Evolutionary conservation across 2,888 invertebrate species (phyloP).

Genomic region (Sinentomon sp.): DNA sequence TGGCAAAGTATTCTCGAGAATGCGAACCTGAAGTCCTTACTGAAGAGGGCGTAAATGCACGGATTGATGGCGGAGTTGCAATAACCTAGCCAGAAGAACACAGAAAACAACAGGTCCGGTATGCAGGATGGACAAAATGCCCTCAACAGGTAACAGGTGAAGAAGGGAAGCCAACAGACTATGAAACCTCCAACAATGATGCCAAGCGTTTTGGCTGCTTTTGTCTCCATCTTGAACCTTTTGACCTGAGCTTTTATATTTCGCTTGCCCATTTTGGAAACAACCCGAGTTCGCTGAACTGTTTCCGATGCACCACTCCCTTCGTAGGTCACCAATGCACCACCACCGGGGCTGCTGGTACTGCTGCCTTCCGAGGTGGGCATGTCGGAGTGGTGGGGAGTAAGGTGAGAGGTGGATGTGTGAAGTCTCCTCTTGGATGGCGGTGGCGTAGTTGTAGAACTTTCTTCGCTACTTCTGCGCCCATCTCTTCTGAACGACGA

Average conservation of each 20-base stretch:
- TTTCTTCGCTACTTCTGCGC: too few relatives aligned
- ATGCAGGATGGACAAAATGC: conserved; percentile 70
- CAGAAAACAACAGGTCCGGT: conserved; percentile 53
- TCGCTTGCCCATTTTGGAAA: conserved; percentile 49
- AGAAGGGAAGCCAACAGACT: conserved; percentile 88
- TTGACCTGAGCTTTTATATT: conserved; percentile 70
- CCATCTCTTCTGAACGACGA: too few relatives aligned
- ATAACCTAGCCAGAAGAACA: conserved; percentile 91
- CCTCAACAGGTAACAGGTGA: conserved; percentile 70
- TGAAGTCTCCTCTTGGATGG: too few relatives aligned
- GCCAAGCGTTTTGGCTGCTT: conserved; percentile 83
- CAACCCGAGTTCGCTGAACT: too few relatives aligned
- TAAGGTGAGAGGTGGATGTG: conserved; percentile 2
- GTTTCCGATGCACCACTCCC: too few relatives aligned
- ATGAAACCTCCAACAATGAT: conserved; percentile 94
- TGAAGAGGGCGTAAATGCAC: conserved; percentile 76
- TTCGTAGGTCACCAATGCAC: too few relatives aligned
- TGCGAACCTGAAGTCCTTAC: conserved; percentile 78
- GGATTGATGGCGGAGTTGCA: conserved; percentile 92
- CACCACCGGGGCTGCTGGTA: conserved; percentile 13
- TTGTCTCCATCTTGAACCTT: conserved; percentile 79
- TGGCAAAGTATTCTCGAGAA: conserved; percentile 76
- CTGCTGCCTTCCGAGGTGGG: conserved; percentile 5
- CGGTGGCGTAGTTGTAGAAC: too few relatives aligned
- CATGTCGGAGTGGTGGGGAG: conserved; percentile 1